These are phyloP conservation scores for Drepana falcataria DNA, from an alignment of 2,888 invertebrate genomes.

Conservation along the genomic window DNA sequence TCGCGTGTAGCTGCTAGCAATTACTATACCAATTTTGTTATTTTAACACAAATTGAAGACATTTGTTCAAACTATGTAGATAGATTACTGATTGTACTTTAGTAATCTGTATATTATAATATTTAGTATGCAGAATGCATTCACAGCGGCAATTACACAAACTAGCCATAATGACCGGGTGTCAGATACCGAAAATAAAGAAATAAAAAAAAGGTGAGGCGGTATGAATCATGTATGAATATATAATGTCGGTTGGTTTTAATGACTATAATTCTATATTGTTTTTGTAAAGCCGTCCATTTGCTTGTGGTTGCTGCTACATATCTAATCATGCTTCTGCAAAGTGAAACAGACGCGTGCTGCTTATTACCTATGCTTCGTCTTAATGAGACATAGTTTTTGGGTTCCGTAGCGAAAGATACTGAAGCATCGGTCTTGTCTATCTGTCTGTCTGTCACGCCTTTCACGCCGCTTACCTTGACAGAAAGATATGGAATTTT, in stretches of 20 bases:
- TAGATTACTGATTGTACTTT: constrained; percentile 17
- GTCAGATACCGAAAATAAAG: constrained; percentile 27
- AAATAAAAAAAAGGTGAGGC: constrained; percentile 23
- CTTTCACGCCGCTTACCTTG: no score
- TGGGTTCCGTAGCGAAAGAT: no score
- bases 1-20: neutral
- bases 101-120: constrained; percentile 1
- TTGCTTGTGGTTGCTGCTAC: constrained; percentile 14
- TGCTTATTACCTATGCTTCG: neutral
- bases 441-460: no score
- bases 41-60: neutral
- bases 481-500: no score
- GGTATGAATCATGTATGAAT: constrained; percentile 36
- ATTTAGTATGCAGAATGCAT: constrained; percentile 23
- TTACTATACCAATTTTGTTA: neutral
- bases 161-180: constrained; percentile 42
- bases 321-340: constrained; percentile 14
- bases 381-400: neutral
- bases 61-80: neutral
- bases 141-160: constrained; percentile 31
- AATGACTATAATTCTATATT: constrained; percentile 38
- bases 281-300: constrained; percentile 25
- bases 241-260: constrained; percentile 31
- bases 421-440: no score
- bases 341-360: neutral